phyloP scores from a whole-genome alignment of 2,888 invertebrate species.

The Perithous albicinctus region DNA sequence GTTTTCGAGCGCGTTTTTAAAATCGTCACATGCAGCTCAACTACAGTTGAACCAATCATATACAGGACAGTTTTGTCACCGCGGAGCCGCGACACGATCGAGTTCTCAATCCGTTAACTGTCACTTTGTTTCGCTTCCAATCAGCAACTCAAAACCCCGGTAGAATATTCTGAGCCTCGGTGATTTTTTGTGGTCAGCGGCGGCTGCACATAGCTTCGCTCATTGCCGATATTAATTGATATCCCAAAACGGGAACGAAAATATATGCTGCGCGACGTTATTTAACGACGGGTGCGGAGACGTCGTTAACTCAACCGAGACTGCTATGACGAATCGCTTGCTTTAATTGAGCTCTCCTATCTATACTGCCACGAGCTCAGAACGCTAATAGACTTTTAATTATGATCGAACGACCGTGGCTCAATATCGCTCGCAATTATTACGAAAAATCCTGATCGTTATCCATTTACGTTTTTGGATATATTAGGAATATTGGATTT shows the following conservation, averaged over 20 bases:
- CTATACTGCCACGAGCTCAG: conserved; percentile 11
- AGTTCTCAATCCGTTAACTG: conserved; percentile 9
- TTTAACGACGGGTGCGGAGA: conserved; percentile 8
- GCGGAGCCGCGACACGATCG: background rate
- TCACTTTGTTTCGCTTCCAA: background rate
- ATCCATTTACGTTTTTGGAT: background rate
- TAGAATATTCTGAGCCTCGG: background rate
- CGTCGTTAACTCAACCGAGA: conserved; percentile 42
- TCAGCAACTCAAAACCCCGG: background rate
- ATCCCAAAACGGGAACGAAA: conserved; percentile 46
- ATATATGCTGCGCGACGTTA: background rate
- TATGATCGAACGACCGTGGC: conserved; percentile 51
- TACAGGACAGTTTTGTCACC: too few species aligned
- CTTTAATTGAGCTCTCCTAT: conserved; percentile 23
- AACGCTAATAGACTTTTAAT: conserved; percentile 62
- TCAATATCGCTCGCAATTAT: conserved; percentile 25
- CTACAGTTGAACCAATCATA: too few species aligned
- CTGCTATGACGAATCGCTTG: conserved; percentile 16
- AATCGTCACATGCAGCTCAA: conserved; percentile 17
- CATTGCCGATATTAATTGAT: conserved; percentile 46
- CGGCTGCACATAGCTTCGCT: background rate
- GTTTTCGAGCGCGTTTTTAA: conserved; percentile 11
- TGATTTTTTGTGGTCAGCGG: too few species aligned
- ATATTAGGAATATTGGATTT: background rate
- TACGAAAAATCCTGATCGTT: conserved; percentile 3